Evolutionary conservation across 2,888 invertebrate species (phyloP).

Genomic region (Idaea aversata): DNA sequence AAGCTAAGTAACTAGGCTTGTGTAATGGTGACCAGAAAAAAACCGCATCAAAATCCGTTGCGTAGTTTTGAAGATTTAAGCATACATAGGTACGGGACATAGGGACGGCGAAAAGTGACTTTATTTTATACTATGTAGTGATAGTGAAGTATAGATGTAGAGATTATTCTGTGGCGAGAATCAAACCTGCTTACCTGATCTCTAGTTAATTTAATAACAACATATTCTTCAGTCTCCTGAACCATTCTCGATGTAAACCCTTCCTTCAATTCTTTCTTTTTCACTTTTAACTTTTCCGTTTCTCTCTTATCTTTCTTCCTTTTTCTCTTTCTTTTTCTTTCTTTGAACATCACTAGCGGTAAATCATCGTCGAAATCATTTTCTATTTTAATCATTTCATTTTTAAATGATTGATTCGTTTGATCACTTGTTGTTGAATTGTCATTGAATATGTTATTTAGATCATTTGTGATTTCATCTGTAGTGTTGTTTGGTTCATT

Average conservation of each 20-base stretch:
- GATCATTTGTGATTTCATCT: slow-evolving; percentile 3
- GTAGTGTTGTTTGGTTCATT: not conserved
- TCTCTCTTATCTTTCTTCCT: slow-evolving; percentile 18
- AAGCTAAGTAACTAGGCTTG: too few relatives aligned
- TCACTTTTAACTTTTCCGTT: slow-evolving; percentile 19
- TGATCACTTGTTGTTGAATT: slow-evolving; percentile 4
- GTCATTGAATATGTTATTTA: not conserved
- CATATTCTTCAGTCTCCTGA: slow-evolving; percentile 67
- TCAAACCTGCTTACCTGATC: slow-evolving; percentile 50
- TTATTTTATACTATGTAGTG: too few relatives aligned
- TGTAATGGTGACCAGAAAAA: too few relatives aligned
- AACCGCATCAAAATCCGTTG: too few relatives aligned
- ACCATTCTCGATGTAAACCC: slow-evolving; percentile 72
- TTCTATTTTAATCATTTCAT: not conserved
- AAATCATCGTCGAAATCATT: slow-evolving; percentile 13
- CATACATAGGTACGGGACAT: too few relatives aligned
- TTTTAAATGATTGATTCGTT: too few relatives aligned
- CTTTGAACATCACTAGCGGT: not conserved
- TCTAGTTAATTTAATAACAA: slow-evolving; percentile 64
- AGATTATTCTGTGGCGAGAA: not conserved
- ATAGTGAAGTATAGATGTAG: too few relatives aligned
- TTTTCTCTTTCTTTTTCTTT: slow-evolving; percentile 7
- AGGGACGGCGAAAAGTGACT: too few relatives aligned
- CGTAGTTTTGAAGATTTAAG: too few relatives aligned
- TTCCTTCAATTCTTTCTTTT: slow-evolving; percentile 40